Conservation (phyloP, 2,113 vertebrate species). For the Micronisus gabar region DNA sequence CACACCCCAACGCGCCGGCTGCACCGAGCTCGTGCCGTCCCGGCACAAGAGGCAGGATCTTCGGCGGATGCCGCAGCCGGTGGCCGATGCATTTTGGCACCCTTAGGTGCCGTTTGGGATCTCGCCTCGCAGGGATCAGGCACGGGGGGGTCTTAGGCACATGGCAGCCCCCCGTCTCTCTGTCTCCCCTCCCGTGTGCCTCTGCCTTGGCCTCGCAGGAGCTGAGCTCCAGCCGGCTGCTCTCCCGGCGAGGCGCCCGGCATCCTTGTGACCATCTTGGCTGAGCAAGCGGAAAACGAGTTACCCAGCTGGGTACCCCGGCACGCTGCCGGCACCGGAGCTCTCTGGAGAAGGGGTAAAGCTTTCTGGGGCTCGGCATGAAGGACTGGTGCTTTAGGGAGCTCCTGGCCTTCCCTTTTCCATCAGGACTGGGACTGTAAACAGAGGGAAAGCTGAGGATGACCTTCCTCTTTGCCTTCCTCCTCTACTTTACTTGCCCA, state of each 20-base stretch:
- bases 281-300: background rate
- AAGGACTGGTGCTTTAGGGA: background rate
- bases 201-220: background rate
- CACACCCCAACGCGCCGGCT: rapidly evolving
- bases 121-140: too few relatives aligned
- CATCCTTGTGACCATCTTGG: background rate
- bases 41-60: rapidly evolving
- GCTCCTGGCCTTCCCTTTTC: background rate
- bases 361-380: rapidly evolving
- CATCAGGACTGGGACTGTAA: background rate
- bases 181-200: background rate
- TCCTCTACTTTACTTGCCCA: background rate
- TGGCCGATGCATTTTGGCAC: rapidly evolving
- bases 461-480: background rate
- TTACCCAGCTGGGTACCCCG: background rate
- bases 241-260: background rate
- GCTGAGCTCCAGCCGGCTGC: background rate
- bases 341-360: background rate
- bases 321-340: background rate
- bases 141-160: rapidly evolving
- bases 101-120: background rate
- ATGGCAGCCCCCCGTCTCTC: background rate
- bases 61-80: rapidly evolving
- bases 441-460: background rate
- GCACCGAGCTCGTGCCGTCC: rapidly evolving